phyloP scores from a whole-genome alignment of 2,113 vertebrate genomes.

The Patagioenas fasciata region DNA sequence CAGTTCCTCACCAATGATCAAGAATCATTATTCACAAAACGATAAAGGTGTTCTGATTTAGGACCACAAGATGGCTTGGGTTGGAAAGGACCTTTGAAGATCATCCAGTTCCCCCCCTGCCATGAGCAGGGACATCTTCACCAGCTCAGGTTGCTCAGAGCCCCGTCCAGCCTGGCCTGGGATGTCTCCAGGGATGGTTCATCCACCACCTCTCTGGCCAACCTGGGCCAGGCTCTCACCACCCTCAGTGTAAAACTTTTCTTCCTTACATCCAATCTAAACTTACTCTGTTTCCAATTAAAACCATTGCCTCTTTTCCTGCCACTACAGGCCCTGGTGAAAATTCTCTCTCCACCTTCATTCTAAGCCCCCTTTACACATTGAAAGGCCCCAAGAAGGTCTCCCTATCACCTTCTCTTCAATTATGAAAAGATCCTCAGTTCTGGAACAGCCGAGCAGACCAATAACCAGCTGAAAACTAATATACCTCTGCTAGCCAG shows the following conservation, averaged over 20 bases:
- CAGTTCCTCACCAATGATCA: neutral
- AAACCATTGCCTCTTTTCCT: neutral
- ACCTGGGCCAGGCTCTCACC: rapidly evolving
- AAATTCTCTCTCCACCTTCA: neutral
- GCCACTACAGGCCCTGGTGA: neutral
- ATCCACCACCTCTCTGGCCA: neutral
- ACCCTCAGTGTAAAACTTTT: neutral
- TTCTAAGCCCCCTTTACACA: too few species aligned
- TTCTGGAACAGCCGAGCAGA: neutral
- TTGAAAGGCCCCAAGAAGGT: neutral
- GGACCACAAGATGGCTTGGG: neutral
- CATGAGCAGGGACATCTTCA: neutral
- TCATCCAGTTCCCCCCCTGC: rapidly evolving
- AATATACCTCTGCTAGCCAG: neutral
- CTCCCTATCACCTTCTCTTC: neutral
- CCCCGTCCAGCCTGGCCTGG: rapidly evolving
- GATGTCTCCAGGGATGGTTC: neutral
- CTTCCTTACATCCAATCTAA: neutral
- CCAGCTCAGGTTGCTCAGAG: rapidly evolving
- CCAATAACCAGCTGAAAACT: neutral
- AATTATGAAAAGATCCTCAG: neutral
- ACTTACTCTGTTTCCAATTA: neutral
- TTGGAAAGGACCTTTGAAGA: neutral
- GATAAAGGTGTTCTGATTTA: rapidly evolving
- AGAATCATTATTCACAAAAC: neutral